Percentiles rank a stretch among this genome's conserved stretches.
Conservation (phyloP, 2,888 invertebrate genomes). For the Phyllotreta cruciferae region DNA sequence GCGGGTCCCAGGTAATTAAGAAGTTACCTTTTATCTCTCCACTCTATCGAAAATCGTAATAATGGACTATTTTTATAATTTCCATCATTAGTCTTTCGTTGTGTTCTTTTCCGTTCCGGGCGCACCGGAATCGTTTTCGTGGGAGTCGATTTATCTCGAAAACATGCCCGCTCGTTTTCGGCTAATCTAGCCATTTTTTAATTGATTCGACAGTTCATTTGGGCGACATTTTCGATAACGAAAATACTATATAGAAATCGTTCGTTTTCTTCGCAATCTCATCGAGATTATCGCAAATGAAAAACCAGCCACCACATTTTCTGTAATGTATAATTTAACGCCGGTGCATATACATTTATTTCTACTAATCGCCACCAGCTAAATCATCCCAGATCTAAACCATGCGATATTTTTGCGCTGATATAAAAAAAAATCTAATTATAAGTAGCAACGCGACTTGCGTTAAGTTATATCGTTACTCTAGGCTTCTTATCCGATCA, state of each 20-base stretch:
- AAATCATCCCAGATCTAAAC: conserved; percentile 10
- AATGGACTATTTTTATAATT: conserved; percentile 42
- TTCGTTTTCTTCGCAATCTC: not conserved
- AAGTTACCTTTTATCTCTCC: conserved; percentile 41
- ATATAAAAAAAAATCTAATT: conserved; percentile 19
- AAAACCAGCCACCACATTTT: conserved; percentile 13
- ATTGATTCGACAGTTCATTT: too few species aligned
- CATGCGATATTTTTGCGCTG: conserved; percentile 6
- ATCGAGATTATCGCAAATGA: conserved; percentile 1
- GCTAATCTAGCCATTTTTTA: conserved; percentile 9
- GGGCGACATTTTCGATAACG: too few species aligned
- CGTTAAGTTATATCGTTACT: conserved; percentile 27
- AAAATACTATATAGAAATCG: too few species aligned
- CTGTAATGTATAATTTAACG: conserved; percentile 6
- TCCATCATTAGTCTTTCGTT: conserved; percentile 39
- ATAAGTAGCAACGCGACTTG: conserved; percentile 30
- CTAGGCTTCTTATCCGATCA: conserved; percentile 20
- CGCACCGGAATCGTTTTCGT: conserved; percentile 19
- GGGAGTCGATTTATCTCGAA: conserved; percentile 20
- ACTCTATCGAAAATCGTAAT: conserved; percentile 40
- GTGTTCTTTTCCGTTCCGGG: conserved; percentile 17
- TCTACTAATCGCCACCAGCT: conserved; percentile 13
- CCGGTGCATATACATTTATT: conserved; percentile 9
- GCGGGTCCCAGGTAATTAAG: conserved; percentile 41
- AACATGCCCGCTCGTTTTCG: conserved; percentile 15